Conservation (phyloP, 2,113 vertebrate species). For the Pyrgilauda ruficollis region DNA sequence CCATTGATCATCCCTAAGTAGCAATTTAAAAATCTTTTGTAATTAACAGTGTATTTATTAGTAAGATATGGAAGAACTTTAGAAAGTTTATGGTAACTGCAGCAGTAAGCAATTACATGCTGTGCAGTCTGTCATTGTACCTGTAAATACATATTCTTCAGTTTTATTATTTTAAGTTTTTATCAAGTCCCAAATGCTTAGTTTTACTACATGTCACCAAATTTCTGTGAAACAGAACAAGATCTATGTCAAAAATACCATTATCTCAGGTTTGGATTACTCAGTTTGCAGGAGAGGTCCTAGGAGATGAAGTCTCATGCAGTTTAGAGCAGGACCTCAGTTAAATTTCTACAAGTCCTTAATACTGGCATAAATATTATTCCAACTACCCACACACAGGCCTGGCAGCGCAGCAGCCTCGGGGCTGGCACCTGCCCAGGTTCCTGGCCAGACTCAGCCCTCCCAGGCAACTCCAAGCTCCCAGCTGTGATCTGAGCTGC, state of each 20-base stretch:
- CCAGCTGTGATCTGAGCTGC: not conserved
- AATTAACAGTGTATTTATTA: conserved; percentile 49
- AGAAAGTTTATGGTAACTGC: conserved; percentile 58
- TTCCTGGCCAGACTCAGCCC: not conserved
- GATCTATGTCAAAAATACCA: not conserved
- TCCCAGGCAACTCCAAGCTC: not conserved
- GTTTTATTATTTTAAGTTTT: not conserved
- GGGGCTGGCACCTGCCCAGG: conserved; percentile 1
- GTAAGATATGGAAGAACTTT: conserved; percentile 48
- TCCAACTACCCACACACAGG: not conserved
- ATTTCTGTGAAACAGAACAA: conserved; percentile 57
- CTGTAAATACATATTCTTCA: conserved; percentile 20
- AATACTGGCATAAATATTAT: conserved; percentile 15
- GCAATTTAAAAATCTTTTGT: conserved; percentile 6
- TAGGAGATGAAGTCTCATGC: not conserved
- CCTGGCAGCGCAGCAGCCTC: conserved; percentile 12
- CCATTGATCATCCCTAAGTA: conserved; percentile 21
- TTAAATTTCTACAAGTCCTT: conserved; percentile 13
- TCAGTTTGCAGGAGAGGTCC: conserved; percentile 33
- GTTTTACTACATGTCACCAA: not conserved
- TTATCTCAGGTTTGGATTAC: conserved; percentile 5
- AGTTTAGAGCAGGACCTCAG: not conserved
- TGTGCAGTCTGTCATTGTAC: conserved; percentile 53
- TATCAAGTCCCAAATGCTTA: conserved; percentile 7
- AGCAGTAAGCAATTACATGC: conserved; percentile 38